Conservation (phyloP, 2,888 invertebrate genomes). For the Drosophila stalkeri region DNA sequence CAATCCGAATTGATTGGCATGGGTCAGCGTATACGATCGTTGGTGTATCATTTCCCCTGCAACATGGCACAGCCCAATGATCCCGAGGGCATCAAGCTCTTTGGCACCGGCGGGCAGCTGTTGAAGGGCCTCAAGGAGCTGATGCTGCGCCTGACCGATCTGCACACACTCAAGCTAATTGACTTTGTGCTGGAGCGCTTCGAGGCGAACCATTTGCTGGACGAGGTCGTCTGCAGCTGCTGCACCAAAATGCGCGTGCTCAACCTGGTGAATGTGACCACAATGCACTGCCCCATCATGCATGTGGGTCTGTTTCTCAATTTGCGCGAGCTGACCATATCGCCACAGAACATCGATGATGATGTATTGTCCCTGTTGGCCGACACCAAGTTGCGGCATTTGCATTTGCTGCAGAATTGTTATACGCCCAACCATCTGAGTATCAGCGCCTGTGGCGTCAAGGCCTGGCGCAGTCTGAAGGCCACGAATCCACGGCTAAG, state of each 20-base stretch:
- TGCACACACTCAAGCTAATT: slow-evolving; percentile 89
- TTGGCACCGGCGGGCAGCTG: slow-evolving; percentile 92
- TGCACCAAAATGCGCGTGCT: slow-evolving; percentile 88
- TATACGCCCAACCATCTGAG: slow-evolving; percentile 87
- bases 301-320: slow-evolving; percentile 92
- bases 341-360: slow-evolving; percentile 91
- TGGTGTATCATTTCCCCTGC: slow-evolving; percentile 91
- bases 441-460: slow-evolving; percentile 86
- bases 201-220: slow-evolving; percentile 90
- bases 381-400: slow-evolving; percentile 87
- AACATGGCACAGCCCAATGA: slow-evolving; percentile 89
- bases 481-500: slow-evolving; percentile 87
- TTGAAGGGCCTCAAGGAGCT: slow-evolving; percentile 89
- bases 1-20: slow-evolving; percentile 84
- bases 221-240: slow-evolving; percentile 89
- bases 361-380: slow-evolving; percentile 89
- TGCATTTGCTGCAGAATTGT: slow-evolving; percentile 91
- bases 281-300: slow-evolving; percentile 88
- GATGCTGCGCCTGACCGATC: slow-evolving; percentile 88
- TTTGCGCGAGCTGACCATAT: slow-evolving; percentile 88
- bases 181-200: slow-evolving; percentile 91
- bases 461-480: slow-evolving; percentile 86
- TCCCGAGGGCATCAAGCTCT: slow-evolving; percentile 88
- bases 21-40: slow-evolving; percentile 87
- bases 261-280: slow-evolving; percentile 91